These are phyloP conservation scores for Eufriesea mexicana DNA, from an alignment of 1,140 invertebrate genomes.

Conservation along the genomic window DNA sequence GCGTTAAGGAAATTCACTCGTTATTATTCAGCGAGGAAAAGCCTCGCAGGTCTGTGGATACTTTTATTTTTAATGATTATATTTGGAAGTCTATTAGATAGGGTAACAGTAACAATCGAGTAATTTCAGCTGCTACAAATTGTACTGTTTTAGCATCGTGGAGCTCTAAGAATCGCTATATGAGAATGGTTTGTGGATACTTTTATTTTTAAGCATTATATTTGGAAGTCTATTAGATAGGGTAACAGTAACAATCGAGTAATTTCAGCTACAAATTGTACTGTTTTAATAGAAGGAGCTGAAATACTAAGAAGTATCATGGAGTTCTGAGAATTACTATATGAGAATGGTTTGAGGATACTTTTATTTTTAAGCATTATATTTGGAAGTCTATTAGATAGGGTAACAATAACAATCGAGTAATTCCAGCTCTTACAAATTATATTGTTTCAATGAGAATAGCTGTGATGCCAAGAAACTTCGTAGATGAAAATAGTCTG, in stretches of 20 bases:
- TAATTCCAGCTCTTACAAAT: not conserved
- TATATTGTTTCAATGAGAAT: too few relatives aligned
- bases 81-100: not conserved
- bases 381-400: not conserved
- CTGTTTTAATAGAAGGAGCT: not conserved
- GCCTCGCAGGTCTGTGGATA: too few relatives aligned
- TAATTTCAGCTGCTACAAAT: not conserved
- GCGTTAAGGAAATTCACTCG: slow-evolving; percentile 41
- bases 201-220: not conserved
- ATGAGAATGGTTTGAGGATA: too few relatives aligned
- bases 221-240: not conserved
- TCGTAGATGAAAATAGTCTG: too few relatives aligned
- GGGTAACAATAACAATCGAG: too few relatives aligned
- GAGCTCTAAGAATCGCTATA: too few relatives aligned
- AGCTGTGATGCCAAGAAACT: too few relatives aligned
- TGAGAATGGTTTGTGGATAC: not conserved
- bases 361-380: not conserved
- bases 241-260: not conserved
- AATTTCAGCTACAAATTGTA: not conserved
- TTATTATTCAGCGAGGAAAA: slow-evolving; percentile 26
- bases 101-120: not conserved
- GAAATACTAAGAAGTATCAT: too few relatives aligned
- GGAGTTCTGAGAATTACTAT: too few relatives aligned
- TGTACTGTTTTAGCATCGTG: too few relatives aligned
- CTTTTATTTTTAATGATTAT: not conserved